Evolutionary conservation across 2,113 vertebrate species (phyloP).

Genomic region (Choloepus hoffmanni): DNA sequence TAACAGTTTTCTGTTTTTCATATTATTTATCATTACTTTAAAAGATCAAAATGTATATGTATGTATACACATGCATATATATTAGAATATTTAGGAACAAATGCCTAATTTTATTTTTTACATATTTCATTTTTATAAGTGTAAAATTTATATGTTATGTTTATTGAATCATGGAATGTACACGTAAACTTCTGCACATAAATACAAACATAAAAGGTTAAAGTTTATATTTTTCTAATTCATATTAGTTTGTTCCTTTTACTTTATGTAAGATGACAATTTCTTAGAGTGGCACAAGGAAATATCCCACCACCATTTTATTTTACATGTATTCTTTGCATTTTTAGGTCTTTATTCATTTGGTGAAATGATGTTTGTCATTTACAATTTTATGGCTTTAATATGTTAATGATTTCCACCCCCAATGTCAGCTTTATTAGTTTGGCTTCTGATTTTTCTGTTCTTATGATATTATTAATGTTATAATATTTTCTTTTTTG

Average conservation of each 20-base stretch:
- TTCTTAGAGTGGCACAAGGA: background rate
- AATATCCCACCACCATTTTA: background rate
- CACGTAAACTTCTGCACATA: background rate
- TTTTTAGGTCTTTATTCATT: background rate
- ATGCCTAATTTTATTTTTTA: background rate
- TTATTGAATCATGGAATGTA: background rate
- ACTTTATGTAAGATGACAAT: background rate
- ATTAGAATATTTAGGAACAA: background rate
- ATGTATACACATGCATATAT: background rate
- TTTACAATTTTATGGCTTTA: background rate
- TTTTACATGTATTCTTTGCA: background rate
- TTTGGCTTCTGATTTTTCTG: background rate
- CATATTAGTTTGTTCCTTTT: background rate
- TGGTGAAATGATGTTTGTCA: background rate
- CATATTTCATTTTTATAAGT: background rate
- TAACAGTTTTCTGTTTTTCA: background rate
- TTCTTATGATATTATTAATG: background rate
- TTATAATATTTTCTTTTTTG: too few species aligned
- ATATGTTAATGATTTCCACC: background rate
- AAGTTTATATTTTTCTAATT: background rate
- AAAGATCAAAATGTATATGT: too few species aligned
- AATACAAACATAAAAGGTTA: background rate
- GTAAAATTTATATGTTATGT: background rate
- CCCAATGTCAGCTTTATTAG: background rate
- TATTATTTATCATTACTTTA: background rate